Percentiles rank a stretch among this genome's conserved stretches.
phyloP scores from a whole-genome alignment of 1,140 invertebrate genomes.

The Atta texana region DNA sequence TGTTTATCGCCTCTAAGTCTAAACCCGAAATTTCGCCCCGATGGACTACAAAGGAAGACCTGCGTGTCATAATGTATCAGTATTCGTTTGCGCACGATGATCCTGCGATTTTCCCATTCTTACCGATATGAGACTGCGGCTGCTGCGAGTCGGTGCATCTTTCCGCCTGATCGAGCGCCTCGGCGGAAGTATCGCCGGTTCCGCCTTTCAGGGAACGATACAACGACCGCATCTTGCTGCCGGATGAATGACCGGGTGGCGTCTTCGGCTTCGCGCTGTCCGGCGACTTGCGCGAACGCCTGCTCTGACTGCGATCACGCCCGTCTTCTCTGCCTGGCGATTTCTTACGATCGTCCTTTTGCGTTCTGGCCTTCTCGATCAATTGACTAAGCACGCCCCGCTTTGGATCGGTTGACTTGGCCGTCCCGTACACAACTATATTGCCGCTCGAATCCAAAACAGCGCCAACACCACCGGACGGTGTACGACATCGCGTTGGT shows the following conservation, averaged over 20 bases:
- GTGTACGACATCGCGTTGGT: constrained; percentile 82
- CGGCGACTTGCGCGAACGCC: constrained; percentile 85
- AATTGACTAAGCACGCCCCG: constrained; percentile 87
- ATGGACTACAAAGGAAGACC: constrained; percentile 52
- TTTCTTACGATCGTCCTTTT: constrained; percentile 87
- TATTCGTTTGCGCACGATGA: constrained; percentile 34
- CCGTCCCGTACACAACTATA: constrained; percentile 83
- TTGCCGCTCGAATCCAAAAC: constrained; percentile 84
- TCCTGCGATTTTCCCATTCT: constrained; percentile 53
- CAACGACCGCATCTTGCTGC: constrained; percentile 83
- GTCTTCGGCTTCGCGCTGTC: constrained; percentile 86
- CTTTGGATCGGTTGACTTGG: constrained; percentile 82
- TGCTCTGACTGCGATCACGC: constrained; percentile 81
- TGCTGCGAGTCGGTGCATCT: constrained; percentile 79
- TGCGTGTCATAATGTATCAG: constrained; percentile 47
- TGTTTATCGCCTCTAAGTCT: constrained; percentile 46
- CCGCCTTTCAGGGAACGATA: constrained; percentile 81
- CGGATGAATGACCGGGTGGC: constrained; percentile 81
- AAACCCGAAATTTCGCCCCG: constrained; percentile 57
- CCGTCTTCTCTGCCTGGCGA: constrained; percentile 84
- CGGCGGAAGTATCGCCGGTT: constrained; percentile 77
- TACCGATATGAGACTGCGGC: constrained; percentile 72
- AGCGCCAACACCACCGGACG: constrained; percentile 80
- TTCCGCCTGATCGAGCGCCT: constrained; percentile 79
- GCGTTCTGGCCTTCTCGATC: constrained; percentile 87